Base-by-base conservation (phyloP, 2,113 vertebrate genomes). In the Syngnathoides biaculeatus region DNA sequence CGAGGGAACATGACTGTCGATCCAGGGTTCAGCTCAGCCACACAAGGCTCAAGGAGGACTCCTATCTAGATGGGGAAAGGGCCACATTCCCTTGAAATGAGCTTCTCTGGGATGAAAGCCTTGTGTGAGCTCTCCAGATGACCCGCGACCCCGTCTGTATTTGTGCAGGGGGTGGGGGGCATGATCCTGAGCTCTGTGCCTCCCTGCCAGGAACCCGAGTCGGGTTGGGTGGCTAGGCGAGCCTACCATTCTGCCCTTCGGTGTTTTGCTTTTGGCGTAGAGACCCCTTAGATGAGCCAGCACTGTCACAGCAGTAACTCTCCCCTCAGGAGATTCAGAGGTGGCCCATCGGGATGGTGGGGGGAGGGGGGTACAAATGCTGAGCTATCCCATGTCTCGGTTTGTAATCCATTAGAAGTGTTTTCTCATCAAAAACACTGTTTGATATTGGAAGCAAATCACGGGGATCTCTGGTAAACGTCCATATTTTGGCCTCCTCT, bases 21-120 rank as follows among this genome's bases (percentile, higher is more conserved):
- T 92, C 90, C 89, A 83, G 88, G 85, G 89, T 91, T 93, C 88
- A 92, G 82, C 73, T 48, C 88, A 89, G 90, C 92, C 89, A 92
- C 93, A 91, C 88, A 90, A 92, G 90, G 89, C 83, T 87, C 86
- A 75, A 35, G 70, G 69, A 82, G 75, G 74, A 82, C 89, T 91
- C 90, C 90, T 92, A 92, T 93, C 80, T 91, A 79, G 84, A 92
- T 92, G 89, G 89, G 86, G 84, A 80, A 79, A 64, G 77, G 81
- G 73, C 77, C 74, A 72, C 90, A 91, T 91, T 92, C 91, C 88
- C 90, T 63, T 86, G 80, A 91, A 91, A 91, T 92, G 88, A 91
- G 89, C 86, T 88, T 88, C 84, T 84, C 73, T 68, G 59, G 88
- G 90, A 92, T 91, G 87, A 92, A 92, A 92, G 91, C 83, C 67